Percentiles rank a stretch among this genome's conserved stretches.
Evolutionary conservation across 1,140 invertebrate genomes (phyloP).

Genomic region (Arion vulgaris): DNA sequence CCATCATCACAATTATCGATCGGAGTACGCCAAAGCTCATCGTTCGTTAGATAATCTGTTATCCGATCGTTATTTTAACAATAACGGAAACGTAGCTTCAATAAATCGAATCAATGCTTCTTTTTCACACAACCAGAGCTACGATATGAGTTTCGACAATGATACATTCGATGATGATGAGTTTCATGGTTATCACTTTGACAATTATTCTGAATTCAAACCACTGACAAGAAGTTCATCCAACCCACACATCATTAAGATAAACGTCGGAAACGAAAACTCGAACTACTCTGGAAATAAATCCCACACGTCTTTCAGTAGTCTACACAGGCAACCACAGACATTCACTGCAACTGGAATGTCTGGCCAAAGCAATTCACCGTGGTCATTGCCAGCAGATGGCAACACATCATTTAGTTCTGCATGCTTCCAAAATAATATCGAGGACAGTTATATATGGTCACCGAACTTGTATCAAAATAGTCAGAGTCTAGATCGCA

Average conservation of each 20-base stretch:
- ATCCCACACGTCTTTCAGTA: background rate
- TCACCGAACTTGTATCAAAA: background rate
- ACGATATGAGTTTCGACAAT: slow-evolving; percentile 17
- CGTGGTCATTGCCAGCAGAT: background rate
- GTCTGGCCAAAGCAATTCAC: background rate
- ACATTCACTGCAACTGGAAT: background rate
- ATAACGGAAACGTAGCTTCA: background rate
- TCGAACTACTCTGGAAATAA: background rate
- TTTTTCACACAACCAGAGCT: background rate
- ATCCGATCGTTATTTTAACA: background rate
- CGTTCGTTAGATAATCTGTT: background rate
- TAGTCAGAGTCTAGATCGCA: background rate
- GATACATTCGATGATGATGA: background rate
- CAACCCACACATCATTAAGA: background rate
- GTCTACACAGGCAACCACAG: background rate
- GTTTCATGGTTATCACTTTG: background rate
- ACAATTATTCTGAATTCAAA: background rate
- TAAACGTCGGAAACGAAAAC: background rate
- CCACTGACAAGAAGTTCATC: background rate
- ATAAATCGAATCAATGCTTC: background rate
- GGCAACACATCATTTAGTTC: background rate
- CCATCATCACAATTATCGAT: background rate
- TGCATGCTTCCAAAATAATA: too few species aligned
- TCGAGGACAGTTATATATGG: background rate
- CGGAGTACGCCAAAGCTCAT: too few species aligned